Conservation (phyloP, 2,888 invertebrate species). For the Diadromus collaris region DNA sequence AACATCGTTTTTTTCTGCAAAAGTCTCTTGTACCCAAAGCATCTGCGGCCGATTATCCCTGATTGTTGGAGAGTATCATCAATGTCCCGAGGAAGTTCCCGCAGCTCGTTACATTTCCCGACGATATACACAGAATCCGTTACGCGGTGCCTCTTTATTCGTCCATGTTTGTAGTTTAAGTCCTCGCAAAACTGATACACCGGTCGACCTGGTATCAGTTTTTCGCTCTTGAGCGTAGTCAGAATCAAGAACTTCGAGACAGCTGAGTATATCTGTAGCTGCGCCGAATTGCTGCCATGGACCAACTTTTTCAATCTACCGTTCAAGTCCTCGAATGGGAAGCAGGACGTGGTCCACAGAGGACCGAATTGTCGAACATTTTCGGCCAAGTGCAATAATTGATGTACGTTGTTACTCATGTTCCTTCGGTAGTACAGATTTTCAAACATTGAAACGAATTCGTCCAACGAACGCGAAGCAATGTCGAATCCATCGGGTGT, state of each 20-base stretch:
- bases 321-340: too few species aligned
- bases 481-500: background rate
- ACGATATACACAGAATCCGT: background rate
- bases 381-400: background rate
- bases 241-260: background rate
- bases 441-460: background rate
- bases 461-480: background rate
- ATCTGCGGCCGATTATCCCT: background rate
- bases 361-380: background rate
- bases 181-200: slow-evolving; percentile 9
- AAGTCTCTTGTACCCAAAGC: slow-evolving; percentile 25
- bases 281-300: background rate
- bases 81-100: slow-evolving; percentile 9
- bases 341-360: too few species aligned
- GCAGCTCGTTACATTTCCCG: slow-evolving; percentile 1
- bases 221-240: slow-evolving; percentile 5
- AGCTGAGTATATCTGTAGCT: slow-evolving; percentile 10
- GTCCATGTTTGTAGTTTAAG: background rate
- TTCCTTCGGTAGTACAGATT: background rate
- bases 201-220: background rate
- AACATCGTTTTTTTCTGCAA: slow-evolving; percentile 46
- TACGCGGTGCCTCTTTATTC: slow-evolving; percentile 10
- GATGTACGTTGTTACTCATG: background rate
- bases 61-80: background rate
- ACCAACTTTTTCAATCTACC: too few species aligned